Evolutionary conservation across 2,113 vertebrate species (phyloP), one percentile per base, ranked within the genome.

Genomic region (Anser brachyrhynchus): DNA sequence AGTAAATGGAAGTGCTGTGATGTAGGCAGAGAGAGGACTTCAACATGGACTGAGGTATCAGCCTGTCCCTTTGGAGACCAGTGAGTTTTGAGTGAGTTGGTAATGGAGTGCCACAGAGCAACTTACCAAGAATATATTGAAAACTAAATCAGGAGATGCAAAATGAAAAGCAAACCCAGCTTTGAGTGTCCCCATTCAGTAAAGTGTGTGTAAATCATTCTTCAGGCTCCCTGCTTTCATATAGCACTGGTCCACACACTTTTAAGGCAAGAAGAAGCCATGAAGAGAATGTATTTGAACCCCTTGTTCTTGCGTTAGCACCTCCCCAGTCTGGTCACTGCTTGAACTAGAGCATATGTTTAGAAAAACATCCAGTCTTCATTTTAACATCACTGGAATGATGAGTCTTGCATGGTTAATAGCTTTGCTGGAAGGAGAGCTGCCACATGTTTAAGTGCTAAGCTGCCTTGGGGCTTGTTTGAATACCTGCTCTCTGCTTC

Each of bases 401-500:
- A 64, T 85, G 90, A 88, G 59, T 87, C 55, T 67, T 73, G 66
- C n/a, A 64, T 70, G 72, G 25, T 82, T 90, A 92, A 92, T 86
- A 91, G 81, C 93, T 90, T 72, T 92, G 76, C 86, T 93, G 93
- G 89, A 93, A 93, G 87, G 84, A 95, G 73, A 66, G 72, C 84
- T 84, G 84, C 77, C 92, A 55, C 84, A 26, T 78, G 39, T 73
- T 87, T 55, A 91, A 96, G 91, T 54, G 57, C 73, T 92, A 72
- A 82, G 49, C 62, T 93, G 96, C 92, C 90, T 80, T 76, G 70
- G 62, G 95, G 95, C 86, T 78, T 93, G 39, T 93, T 96, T 46
- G 44, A 94, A 96, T 96, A 95, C 89, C 93, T 96, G 84, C n/a
- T 84, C 73, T 89, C 70, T 84, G 10, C 66, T 94, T 78, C 78